Percentiles rank a stretch among this genome's conserved stretches.
Conservation (phyloP, 2,888 invertebrate genomes). For the Strigamia maritima region DNA sequence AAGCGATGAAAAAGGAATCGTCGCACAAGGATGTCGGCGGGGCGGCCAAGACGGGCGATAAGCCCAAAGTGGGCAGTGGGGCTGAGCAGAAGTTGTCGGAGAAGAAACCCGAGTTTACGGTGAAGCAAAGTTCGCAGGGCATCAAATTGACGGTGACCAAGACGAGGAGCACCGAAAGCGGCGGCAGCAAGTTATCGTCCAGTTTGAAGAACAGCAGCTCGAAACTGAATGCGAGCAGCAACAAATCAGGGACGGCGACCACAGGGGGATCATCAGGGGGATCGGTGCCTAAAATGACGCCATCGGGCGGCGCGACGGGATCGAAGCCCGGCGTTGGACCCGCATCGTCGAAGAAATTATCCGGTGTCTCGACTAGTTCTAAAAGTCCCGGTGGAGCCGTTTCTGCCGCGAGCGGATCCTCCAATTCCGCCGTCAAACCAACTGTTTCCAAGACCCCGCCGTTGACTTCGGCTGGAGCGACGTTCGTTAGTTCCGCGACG, state of each 20-base stretch:
- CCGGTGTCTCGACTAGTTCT: not conserved
- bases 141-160: constrained; percentile 90
- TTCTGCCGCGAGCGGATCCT: not conserved
- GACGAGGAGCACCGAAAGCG: constrained; percentile 56
- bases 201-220: constrained; percentile 34
- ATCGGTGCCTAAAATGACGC: constrained; percentile 44
- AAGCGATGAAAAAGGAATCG: constrained; percentile 58
- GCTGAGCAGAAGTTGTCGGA: constrained; percentile 41
- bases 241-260: constrained; percentile 47
- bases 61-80: constrained; percentile 37
- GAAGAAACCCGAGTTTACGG: constrained; percentile 63
- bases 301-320: constrained; percentile 56
- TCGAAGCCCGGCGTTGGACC: constrained; percentile 83
- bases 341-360: constrained; percentile 71
- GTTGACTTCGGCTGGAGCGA: not conserved
- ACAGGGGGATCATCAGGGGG: constrained; percentile 41
- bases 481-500: not conserved
- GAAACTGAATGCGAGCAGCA: not conserved
- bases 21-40: constrained; percentile 44
- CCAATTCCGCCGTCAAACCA: not conserved
- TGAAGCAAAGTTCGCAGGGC: constrained; percentile 81
- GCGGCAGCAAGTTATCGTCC: constrained; percentile 56
- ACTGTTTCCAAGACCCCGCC: not conserved
- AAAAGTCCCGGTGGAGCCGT: not conserved
- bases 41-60: constrained; percentile 1